phyloP scores from a whole-genome alignment of 2,113 vertebrate species.

The Tretioscincus oriximinensis region DNA sequence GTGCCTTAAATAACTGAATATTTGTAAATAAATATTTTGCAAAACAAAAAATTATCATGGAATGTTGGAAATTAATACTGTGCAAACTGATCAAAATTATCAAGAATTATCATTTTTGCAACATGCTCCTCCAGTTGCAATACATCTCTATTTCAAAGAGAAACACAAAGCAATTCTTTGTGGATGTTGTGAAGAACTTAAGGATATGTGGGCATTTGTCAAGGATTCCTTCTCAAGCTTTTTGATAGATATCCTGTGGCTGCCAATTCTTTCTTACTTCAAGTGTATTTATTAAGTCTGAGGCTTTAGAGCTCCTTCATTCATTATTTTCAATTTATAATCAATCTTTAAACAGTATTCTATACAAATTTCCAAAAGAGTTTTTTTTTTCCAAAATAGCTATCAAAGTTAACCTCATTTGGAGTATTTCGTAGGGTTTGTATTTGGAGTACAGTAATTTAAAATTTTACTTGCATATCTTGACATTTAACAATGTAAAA shows the following conservation, averaged over 20 bases:
- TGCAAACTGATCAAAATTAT: not conserved
- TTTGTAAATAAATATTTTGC: conserved; percentile 35
- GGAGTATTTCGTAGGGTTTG: not conserved
- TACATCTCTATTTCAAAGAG: not conserved
- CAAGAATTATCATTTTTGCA: not conserved
- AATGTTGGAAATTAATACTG: conserved; percentile 28
- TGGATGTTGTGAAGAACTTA: not conserved
- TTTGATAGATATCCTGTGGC: not conserved
- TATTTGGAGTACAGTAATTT: too few species aligned
- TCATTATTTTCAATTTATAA: not conserved
- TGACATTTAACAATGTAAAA: too few species aligned
- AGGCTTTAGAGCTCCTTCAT: not conserved
- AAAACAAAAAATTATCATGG: not conserved
- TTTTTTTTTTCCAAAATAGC: not conserved
- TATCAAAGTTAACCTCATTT: not conserved
- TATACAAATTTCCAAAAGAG: not conserved
- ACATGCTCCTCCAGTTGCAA: not conserved
- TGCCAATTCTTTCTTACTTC: not conserved
- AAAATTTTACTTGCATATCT: too few species aligned
- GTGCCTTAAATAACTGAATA: conserved; percentile 43
- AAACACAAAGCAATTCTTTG: not conserved
- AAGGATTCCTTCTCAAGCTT: not conserved
- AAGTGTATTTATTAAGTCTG: not conserved
- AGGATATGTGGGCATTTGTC: not conserved
- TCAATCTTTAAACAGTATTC: not conserved